These are phyloP conservation scores for Aspiorhynchus laticeps DNA, from an alignment of 2,113 vertebrate genomes.

Conservation along the genomic window DNA sequence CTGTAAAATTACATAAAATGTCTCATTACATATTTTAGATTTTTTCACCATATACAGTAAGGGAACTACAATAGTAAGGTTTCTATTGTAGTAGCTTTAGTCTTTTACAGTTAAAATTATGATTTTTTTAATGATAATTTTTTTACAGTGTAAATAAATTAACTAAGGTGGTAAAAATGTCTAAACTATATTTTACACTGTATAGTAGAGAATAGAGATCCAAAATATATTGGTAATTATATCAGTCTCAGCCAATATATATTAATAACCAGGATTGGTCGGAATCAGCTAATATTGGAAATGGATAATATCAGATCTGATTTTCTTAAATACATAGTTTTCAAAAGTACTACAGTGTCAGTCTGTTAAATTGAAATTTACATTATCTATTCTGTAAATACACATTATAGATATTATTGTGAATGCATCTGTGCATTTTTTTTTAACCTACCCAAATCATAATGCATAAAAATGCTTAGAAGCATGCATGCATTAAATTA, in stretches of 20 bases:
- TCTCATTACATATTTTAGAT: too few relatives aligned
- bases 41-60: too few relatives aligned
- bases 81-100: too few relatives aligned
- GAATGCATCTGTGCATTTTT: background rate
- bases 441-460: background rate
- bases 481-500: background rate
- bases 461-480: background rate
- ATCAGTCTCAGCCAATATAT: background rate
- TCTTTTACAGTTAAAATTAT: too few relatives aligned
- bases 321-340: background rate
- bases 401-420: background rate
- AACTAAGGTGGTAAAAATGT: background rate
- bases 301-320: background rate
- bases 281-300: background rate
- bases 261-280: background rate
- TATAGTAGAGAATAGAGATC: background rate
- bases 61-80: too few relatives aligned
- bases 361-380: background rate
- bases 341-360: background rate
- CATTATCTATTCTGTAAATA: background rate
- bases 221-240: background rate
- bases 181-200: background rate
- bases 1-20: too few relatives aligned
- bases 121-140: too few relatives aligned
- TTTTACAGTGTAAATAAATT: too few relatives aligned